Conservation (phyloP, 2,888 invertebrate genomes). For the Sympetrum striolatum region DNA sequence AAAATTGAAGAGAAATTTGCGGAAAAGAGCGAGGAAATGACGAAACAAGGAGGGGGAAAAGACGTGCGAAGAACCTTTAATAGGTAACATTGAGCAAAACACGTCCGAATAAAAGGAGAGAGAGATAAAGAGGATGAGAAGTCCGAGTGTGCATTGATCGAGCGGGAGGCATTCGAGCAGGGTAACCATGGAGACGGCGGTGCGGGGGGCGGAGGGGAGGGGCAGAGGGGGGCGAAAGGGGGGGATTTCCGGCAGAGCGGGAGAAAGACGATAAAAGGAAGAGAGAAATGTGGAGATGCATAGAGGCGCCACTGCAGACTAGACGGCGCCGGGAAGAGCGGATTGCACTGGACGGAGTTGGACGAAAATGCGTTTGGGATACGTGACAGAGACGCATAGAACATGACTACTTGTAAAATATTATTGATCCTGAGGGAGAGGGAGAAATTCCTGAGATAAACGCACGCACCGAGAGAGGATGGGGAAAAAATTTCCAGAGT, state of each 20-base stretch:
- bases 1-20: neutral
- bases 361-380: neutral
- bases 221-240: too few relatives aligned
- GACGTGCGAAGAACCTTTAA: neutral
- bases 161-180: neutral
- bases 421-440: neutral
- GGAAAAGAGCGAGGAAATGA: neutral
- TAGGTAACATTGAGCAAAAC: neutral
- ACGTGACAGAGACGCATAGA: neutral
- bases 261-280: neutral
- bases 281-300: neutral
- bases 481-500: neutral
- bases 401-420: neutral
- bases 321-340: slow-evolving; percentile 4
- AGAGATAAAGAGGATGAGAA: neutral
- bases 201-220: too few relatives aligned
- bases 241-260: too few relatives aligned
- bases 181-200: slow-evolving; percentile 25
- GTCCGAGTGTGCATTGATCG: slow-evolving; percentile 32
- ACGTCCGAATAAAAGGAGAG: neutral
- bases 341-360: neutral
- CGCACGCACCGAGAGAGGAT: neutral
- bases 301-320: neutral
- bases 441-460: neutral
- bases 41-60: neutral